Evolutionary conservation across 2,888 invertebrate genomes (phyloP).

Genomic region (Bursaphelenchus okinawaensis): DNA sequence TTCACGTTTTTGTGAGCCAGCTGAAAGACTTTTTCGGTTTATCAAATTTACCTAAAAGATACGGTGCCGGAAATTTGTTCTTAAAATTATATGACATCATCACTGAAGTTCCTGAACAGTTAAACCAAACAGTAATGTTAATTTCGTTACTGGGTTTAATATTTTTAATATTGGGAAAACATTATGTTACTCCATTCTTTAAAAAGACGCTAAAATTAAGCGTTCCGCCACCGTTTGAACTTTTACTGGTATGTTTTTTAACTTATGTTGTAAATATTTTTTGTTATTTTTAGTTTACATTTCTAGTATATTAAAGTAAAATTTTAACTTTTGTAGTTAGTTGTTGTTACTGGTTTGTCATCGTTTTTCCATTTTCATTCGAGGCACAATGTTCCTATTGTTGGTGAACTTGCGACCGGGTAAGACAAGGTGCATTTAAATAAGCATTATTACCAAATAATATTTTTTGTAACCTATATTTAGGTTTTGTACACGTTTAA

Average conservation of each 20-base stretch:
- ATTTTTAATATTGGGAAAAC: background rate
- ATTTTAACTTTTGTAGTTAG: background rate
- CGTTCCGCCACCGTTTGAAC: constrained; percentile 59
- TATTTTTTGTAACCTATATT: too few species aligned
- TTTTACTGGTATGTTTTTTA: constrained; percentile 46
- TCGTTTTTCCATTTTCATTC: background rate
- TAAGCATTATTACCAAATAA: too few species aligned
- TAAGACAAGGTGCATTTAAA: too few species aligned
- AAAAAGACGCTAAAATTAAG: constrained; percentile 28
- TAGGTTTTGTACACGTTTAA: too few species aligned
- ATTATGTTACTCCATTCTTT: background rate
- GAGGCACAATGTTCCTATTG: constrained; percentile 5
- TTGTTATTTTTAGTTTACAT: background rate
- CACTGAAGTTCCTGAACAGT: background rate
- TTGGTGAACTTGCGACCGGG: constrained; percentile 1
- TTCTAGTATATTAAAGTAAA: background rate
- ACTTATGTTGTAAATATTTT: background rate
- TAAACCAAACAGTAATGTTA: background rate
- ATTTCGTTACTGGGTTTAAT: background rate
- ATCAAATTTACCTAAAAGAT: constrained; percentile 47
- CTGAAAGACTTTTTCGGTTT: constrained; percentile 61
- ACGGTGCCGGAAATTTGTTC: constrained; percentile 60
- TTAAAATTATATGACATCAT: constrained; percentile 16
- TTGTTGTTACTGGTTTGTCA: background rate
- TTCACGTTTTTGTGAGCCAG: constrained; percentile 62